Base-by-base conservation (phyloP, 2,888 invertebrate genomes). In the Carterocephalus palaemon region DNA sequence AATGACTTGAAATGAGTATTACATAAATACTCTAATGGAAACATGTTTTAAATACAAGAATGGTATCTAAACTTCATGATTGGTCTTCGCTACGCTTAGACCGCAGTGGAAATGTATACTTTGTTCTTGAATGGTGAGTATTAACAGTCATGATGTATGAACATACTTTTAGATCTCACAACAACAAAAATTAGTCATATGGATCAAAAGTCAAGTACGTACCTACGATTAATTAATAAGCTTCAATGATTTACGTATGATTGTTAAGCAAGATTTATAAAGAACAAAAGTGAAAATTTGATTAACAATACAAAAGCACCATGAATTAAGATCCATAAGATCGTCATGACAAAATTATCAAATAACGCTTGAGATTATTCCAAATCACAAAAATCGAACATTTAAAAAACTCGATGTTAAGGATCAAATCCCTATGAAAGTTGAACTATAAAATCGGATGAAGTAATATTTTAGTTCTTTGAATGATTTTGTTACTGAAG, bases 81-180 rank as follows among this genome's bases (percentile, higher is more conserved):
- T n/a, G n/a, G n/a, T n/a, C n/a, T n/a, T n/a, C n/a, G n/a, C n/a
- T n/a, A n/a, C n/a, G n/a, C n/a, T n/a, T n/a, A n/a, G n/a, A n/a
- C n/a, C n/a, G n/a, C n/a, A 26, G 26, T 26, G 26, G 33, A 42
- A 19, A 41, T 33, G 33, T 15, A 29, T 6, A 8, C 12, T 12
- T 13, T 13, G 17, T 19, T 17, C 24, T 26, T 19, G 17, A 41
- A 41, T 39, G 39, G 29, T 39, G 20, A 16, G 39, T 29, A 39
- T 22, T 29, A 29, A 39, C 16, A 39, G 7, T 20, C n/a, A 22
- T 39, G 29, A 29, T 39, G 20, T 29, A 29, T 39, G 9, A 39
- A 12, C 13, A 39, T 19, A 7, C 12, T 19, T 29, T 22, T n/a
- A n/a, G 20, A 15, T 39, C 8, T 12, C 13, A 6, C 12, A 13